These are phyloP conservation scores for Poeciliopsis turneri DNA, from an alignment of 2,797 vertebrate genomes.

Conservation along the genomic window DNA sequence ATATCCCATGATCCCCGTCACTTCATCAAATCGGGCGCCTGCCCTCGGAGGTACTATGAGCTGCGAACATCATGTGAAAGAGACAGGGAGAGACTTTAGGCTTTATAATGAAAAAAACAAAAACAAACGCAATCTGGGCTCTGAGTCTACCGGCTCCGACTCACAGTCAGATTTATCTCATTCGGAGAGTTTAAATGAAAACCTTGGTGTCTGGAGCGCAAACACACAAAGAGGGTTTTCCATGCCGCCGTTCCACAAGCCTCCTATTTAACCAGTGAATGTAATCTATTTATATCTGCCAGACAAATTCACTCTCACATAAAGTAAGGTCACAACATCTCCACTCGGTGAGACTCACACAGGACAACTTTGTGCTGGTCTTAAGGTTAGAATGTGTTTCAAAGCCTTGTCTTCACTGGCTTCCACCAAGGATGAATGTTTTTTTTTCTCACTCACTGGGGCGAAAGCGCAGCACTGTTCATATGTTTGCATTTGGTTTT, in stretches of 20 bases:
- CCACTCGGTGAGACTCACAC: conserved; percentile 58
- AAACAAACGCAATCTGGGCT: conserved; percentile 9
- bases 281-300: conserved; percentile 65
- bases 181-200: conserved; percentile 13
- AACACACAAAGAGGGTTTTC: conserved; percentile 30
- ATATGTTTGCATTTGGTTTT: conserved; percentile 23
- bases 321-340: conserved; percentile 53
- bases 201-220: conserved; percentile 2
- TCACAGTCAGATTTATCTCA: conserved; percentile 17
- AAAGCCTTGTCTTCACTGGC: conserved; percentile 51
- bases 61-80: conserved; percentile 18
- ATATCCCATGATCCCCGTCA: conserved; percentile 54
- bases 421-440: conserved; percentile 56
- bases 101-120: conserved; percentile 6
- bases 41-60: conserved; percentile 9
- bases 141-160: conserved; percentile 11
- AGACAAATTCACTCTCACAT: conserved; percentile 51
- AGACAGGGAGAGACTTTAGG: conserved; percentile 1
- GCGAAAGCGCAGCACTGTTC: conserved; percentile 17
- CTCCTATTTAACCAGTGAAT: conserved; percentile 62
- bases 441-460: conserved; percentile 43
- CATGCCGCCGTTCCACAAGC: conserved; percentile 42
- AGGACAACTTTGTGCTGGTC: conserved; percentile 63
- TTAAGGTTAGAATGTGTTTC: conserved; percentile 53
- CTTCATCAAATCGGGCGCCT: conserved; percentile 20